Evolutionary conservation across 1,140 invertebrate species (phyloP).

Genomic region (Orchesella cincta): DNA sequence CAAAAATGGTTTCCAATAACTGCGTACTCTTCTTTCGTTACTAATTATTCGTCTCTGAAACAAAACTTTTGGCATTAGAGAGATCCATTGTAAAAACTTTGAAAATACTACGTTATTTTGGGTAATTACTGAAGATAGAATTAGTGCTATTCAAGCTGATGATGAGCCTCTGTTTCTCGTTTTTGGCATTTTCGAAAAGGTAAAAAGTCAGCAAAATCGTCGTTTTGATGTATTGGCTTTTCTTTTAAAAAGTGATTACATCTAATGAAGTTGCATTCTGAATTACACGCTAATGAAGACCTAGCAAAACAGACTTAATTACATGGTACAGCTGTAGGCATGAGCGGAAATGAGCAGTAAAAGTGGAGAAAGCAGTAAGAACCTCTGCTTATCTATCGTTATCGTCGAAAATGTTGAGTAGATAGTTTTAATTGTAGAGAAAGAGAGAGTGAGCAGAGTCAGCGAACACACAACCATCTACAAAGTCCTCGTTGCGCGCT

Average conservation of each 20-base stretch:
- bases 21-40: too few relatives aligned
- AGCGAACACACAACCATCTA: not conserved
- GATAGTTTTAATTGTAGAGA: not conserved
- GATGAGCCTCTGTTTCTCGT: too few relatives aligned
- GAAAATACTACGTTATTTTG: not conserved
- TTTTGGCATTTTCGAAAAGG: too few relatives aligned
- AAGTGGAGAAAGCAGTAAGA: slow-evolving; percentile 13
- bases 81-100: not conserved
- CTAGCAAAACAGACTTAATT: not conserved
- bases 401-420: not conserved
- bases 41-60: too few relatives aligned
- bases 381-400: not conserved
- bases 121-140: not conserved
- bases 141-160: too few relatives aligned
- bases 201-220: too few relatives aligned
- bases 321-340: not conserved
- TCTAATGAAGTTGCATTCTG: not conserved
- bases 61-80: not conserved
- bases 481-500: not conserved
- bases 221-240: too few relatives aligned
- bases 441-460: not conserved
- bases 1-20: too few relatives aligned
- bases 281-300: not conserved
- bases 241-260: not conserved
- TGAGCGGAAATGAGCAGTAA: slow-evolving; percentile 5